Conservation (phyloP, 2,797 vertebrate species). For the Peromyscus melanophrys region DNA sequence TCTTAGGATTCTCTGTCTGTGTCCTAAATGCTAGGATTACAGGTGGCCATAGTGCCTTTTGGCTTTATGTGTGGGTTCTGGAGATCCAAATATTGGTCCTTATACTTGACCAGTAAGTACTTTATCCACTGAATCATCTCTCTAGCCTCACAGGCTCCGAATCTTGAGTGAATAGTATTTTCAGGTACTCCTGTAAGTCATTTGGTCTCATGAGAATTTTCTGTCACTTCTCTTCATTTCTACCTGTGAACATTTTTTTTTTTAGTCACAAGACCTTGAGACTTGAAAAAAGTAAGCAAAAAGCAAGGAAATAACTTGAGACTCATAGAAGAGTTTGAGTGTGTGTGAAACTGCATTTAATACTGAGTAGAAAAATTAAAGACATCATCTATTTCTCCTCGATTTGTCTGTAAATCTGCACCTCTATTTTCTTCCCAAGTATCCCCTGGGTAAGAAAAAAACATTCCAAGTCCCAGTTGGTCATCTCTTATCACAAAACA, state of each 20-base stretch:
- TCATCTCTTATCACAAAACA: background rate
- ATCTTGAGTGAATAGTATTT: background rate
- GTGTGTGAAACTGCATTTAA: background rate
- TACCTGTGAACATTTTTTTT: background rate
- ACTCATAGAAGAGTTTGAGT: background rate
- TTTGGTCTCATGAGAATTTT: background rate
- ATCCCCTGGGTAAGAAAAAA: background rate
- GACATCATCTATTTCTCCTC: background rate
- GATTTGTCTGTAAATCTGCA: background rate
- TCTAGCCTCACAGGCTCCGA: background rate
- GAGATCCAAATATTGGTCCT: background rate
- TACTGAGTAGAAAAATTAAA: background rate
- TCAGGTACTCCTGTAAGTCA: background rate
- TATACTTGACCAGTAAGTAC: background rate
- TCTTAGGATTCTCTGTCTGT: background rate
- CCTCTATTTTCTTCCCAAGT: background rate
- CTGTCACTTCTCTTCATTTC: conserved; percentile 34
- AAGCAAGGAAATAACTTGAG: background rate
- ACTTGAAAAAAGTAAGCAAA: background rate
- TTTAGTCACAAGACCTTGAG: background rate
- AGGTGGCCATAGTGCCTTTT: background rate
- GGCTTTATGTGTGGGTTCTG: background rate
- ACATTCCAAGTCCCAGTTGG: background rate
- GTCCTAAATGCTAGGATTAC: background rate
- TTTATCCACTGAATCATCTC: background rate